These are phyloP conservation scores for Piezodorus guildinii DNA, from an alignment of 1,140 invertebrate species.

Conservation along the genomic window DNA sequence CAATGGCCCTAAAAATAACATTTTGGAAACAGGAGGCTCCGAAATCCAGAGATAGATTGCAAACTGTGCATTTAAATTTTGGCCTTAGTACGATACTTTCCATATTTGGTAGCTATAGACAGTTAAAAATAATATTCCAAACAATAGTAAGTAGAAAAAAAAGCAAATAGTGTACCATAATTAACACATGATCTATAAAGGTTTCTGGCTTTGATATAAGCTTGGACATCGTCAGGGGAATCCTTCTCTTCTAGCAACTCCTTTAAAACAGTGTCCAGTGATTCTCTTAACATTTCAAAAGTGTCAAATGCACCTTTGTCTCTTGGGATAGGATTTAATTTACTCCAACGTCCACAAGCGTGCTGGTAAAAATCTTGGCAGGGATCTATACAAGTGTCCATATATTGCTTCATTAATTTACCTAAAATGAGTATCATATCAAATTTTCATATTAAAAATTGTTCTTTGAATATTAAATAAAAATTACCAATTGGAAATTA, in stretches of 20 bases:
- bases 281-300: constrained; percentile 69
- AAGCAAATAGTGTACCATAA: constrained; percentile 40
- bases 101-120: too few relatives aligned
- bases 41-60: too few relatives aligned
- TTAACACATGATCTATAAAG: constrained; percentile 79
- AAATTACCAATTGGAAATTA: too few relatives aligned
- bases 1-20: too few relatives aligned
- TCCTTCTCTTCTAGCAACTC: constrained; percentile 48
- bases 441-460: not conserved
- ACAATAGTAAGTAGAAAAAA: too few relatives aligned
- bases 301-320: constrained; percentile 71
- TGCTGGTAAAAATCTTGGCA: constrained; percentile 87
- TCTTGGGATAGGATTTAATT: constrained; percentile 69
- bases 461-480: not conserved
- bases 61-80: too few relatives aligned
- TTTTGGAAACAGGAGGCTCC: too few relatives aligned
- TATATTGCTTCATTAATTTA: constrained; percentile 55
- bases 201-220: constrained; percentile 60
- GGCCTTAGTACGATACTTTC: too few relatives aligned
- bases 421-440: constrained; percentile 20
- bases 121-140: too few relatives aligned
- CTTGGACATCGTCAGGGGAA: constrained; percentile 33
- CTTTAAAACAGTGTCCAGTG: constrained; percentile 53
- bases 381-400: constrained; percentile 65
- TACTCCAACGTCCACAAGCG: constrained; percentile 78